Base-by-base conservation (phyloP, 1,140 invertebrate genomes). In the Cyclina sinensis region DNA sequence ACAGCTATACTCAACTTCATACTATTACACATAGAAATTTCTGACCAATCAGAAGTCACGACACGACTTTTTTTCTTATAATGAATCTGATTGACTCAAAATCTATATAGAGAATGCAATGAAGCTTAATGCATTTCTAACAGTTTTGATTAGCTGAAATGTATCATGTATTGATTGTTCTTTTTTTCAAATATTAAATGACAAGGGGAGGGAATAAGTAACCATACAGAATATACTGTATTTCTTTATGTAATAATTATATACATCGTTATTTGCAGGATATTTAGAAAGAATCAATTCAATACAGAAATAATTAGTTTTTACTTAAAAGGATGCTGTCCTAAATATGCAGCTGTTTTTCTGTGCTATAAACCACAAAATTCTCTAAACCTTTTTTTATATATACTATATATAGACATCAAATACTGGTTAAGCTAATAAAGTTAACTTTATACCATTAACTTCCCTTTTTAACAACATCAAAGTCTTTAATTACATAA, bases 1-100 rank as follows among this genome's bases (percentile, higher is more conserved):
- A 76, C 81, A 70, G 43, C 65, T 74, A 86, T 86, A 51, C 83
- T 74, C 79, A 57, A 74, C 16, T 46, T 43, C 43, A 74, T 86
- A 59, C 70, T 37, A 21, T 57, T 86, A 84, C 65, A 68, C 59
- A 37, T 32, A 39, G 35, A 51, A 35, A 59, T 32, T 37, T 39
- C 16, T 30, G 27, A 2, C 81, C 81, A 84, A 43, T 70, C 59
- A 68, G 59, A 84, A 62, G 43, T 43, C 9, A 57, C 30, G 18
- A 81, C 16, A 81, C 79, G n/a, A 59, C 30, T 35, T 59, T 11
- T 32, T 7, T 37, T 54, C 57, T n/a, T 18, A 39, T 37, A 81
- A 24, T 81, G 51, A 32, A 46, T 57, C 35, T 37, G 51, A 39
- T 57, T 59, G 35, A 37, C 18, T 59, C 12, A 14, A n/a, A 57